phyloP scores from a whole-genome alignment of 92 coral and sea anemone species.

The Chrysogorgia sp. region DNA sequence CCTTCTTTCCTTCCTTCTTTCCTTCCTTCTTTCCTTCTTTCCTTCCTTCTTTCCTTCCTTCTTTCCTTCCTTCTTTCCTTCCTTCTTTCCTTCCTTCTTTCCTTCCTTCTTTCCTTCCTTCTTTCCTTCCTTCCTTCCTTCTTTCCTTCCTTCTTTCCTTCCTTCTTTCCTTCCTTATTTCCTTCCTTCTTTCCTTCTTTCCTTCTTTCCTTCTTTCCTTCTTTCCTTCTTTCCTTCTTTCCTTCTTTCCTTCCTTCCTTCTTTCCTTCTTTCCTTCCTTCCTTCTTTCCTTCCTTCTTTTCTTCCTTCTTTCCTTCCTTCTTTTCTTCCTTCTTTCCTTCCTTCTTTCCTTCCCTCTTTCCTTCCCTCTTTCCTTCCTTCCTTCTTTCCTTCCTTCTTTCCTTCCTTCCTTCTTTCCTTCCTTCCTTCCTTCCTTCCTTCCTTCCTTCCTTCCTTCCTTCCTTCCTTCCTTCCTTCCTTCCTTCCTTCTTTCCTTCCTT shows the following conservation, averaged over 20 bases:
- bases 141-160: too few species aligned
- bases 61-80: background rate
- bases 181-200: too few species aligned
- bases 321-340: background rate
- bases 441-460: background rate
- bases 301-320: background rate
- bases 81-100: background rate
- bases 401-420: background rate
- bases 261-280: background rate
- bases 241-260: background rate
- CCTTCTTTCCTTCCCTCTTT: background rate
- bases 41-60: background rate
- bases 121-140: too few species aligned
- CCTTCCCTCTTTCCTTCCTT: background rate
- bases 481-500: background rate
- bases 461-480: background rate
- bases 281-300: background rate
- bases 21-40: background rate
- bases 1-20: background rate
- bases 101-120: slow-evolving; percentile 9
- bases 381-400: background rate
- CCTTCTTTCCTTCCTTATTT: too few species aligned
- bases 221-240: background rate
- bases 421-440: background rate
- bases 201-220: background rate